A percentile compares a stretch with the other conserved stretches of the same genome.
phyloP scores from a whole-genome alignment of 2,888 invertebrate genomes.

The Adelognathus sp. region DNA sequence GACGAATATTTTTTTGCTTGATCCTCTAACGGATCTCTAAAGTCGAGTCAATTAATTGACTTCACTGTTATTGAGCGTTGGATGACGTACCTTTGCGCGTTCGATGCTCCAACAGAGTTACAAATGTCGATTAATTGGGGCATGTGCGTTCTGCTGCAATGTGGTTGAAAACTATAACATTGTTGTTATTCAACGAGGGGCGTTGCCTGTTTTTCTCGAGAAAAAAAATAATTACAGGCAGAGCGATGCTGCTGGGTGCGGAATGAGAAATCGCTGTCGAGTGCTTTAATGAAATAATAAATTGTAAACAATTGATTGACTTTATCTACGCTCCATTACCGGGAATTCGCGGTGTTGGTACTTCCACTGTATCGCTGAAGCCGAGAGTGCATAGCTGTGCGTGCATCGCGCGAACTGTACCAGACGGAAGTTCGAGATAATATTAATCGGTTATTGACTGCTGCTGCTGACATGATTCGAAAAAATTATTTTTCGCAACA shows the following conservation, averaged over 20 bases:
- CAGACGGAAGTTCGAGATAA: constrained; percentile 66
- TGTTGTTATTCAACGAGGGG: background rate
- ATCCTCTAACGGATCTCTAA: too few relatives aligned
- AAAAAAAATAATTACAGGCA: background rate
- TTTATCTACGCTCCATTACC: constrained; percentile 40
- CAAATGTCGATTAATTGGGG: background rate
- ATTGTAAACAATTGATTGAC: constrained; percentile 48
- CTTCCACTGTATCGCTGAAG: background rate
- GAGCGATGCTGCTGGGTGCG: background rate
- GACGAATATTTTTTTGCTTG: too few relatives aligned
- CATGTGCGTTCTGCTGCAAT: background rate
- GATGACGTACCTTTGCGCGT: too few relatives aligned
- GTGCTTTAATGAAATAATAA: constrained; percentile 32
- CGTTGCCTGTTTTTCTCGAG: background rate
- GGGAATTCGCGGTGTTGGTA: constrained; percentile 18
- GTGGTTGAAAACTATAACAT: background rate
- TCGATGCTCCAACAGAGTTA: too few relatives aligned
- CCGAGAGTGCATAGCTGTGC: background rate
- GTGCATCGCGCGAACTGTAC: constrained; percentile 8
- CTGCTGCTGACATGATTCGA: constrained; percentile 20
- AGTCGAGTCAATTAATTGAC: background rate
- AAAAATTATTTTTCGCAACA: constrained; percentile 18
- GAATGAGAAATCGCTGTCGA: background rate
- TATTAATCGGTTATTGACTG: constrained; percentile 74
- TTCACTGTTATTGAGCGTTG: background rate